These are phyloP conservation scores for Zophobas atratus DNA, from an alignment of 1,140 invertebrate genomes.

Conservation along the genomic window DNA sequence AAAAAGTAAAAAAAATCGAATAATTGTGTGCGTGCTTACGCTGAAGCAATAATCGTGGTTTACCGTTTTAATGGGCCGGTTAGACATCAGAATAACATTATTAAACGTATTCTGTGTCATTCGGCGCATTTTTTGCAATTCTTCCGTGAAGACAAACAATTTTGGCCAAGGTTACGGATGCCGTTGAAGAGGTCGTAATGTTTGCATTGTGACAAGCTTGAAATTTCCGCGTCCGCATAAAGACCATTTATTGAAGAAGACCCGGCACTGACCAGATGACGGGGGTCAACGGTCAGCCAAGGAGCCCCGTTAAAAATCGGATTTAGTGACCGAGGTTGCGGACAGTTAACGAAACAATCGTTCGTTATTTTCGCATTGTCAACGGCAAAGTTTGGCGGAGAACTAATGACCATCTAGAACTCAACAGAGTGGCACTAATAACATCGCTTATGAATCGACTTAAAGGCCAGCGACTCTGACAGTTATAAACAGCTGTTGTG, in stretches of 20 bases:
- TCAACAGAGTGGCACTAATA: constrained; percentile 35
- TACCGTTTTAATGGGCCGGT: not conserved
- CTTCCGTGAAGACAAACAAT: not conserved
- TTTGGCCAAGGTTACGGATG: constrained; percentile 17
- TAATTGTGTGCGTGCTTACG: too few relatives aligned
- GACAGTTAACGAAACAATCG: constrained; percentile 25
- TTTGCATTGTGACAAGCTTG: constrained; percentile 20
- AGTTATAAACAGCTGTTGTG: constrained; percentile 40
- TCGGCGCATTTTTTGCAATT: not conserved
- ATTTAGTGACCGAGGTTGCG: not conserved
- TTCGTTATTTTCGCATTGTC: constrained; percentile 9
- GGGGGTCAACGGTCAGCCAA: constrained; percentile 3
- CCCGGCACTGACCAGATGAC: not conserved
- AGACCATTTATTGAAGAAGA: not conserved
- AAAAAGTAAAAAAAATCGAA: too few relatives aligned
- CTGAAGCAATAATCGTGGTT: not conserved
- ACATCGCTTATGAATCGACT: constrained; percentile 32
- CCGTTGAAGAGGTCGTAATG: constrained; percentile 23
- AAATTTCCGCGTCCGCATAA: not conserved
- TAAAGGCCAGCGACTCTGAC: constrained; percentile 40
- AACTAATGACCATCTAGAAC: constrained; percentile 23
- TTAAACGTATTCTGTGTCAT: not conserved
- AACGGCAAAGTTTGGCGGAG: not conserved
- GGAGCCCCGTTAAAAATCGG: constrained; percentile 8
- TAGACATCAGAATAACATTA: not conserved